A percentile compares a stretch with the other conserved stretches of the same genome.
Evolutionary conservation across 2,113 vertebrate species (phyloP).

Genomic region (Camelus dromedarius): DNA sequence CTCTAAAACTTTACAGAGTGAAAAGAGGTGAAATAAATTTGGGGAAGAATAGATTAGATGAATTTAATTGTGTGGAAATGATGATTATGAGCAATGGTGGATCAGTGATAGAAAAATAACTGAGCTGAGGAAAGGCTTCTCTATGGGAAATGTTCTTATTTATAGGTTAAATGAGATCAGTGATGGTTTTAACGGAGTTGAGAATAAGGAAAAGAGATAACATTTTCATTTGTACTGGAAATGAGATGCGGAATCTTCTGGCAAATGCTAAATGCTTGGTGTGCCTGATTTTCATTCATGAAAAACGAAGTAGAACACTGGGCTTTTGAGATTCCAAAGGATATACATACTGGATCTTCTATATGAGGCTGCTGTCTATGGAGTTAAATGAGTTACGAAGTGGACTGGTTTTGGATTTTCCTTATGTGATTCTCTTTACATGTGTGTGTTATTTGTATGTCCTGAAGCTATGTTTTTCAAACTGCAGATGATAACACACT

Average conservation of each 20-base stretch:
- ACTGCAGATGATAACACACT: not conserved
- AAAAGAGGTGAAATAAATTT: conserved; percentile 44
- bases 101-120: not conserved
- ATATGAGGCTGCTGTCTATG: not conserved
- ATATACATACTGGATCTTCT: not conserved
- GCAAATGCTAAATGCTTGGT: not conserved
- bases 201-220: not conserved
- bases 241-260: not conserved
- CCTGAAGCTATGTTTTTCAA: not conserved
- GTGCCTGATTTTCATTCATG: not conserved
- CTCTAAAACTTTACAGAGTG: conserved; percentile 10
- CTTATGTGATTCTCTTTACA: not conserved
- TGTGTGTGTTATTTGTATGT: not conserved
- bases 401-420: not conserved
- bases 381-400: not conserved
- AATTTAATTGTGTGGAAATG: conserved; percentile 37
- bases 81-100: not conserved
- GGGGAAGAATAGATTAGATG: not conserved
- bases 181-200: not conserved
- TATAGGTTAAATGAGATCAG: not conserved
- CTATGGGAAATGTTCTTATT: not conserved
- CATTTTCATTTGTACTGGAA: not conserved
- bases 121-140: not conserved
- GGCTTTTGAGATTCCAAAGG: not conserved
- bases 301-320: not conserved